These are phyloP conservation scores for Anisognathus igniventris DNA, from an alignment of 2,797 vertebrate species.

Conservation along the genomic window DNA sequence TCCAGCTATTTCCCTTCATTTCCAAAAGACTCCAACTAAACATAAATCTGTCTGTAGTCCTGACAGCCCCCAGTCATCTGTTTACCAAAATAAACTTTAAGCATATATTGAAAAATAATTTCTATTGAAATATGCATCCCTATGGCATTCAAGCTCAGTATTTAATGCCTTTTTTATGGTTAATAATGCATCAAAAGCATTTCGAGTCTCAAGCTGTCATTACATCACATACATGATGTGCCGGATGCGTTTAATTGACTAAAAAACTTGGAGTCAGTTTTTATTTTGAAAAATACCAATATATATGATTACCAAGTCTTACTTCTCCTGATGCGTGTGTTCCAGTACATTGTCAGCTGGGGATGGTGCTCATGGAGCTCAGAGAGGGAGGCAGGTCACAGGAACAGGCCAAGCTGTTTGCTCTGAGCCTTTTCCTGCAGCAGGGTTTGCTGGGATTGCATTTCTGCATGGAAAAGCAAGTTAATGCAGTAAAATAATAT, in stretches of 20 bases:
- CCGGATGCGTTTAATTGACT: conserved; percentile 69
- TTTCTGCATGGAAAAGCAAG: neutral
- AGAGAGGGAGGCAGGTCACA: neutral
- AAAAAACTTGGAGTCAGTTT: conserved; percentile 70
- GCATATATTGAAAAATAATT: conserved; percentile 79
- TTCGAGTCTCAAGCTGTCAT: conserved; percentile 72
- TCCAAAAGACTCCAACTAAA: conserved; percentile 64
- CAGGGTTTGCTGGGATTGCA: neutral
- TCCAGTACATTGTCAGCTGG: conserved; percentile 1
- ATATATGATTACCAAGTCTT: conserved; percentile 57
- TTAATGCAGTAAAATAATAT: neutral
- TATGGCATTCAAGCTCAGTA: conserved; percentile 70
- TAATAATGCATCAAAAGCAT: conserved; percentile 80
- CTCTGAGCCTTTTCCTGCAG: neutral
- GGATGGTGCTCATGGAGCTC: neutral
- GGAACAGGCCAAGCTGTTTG: conserved; percentile 2
- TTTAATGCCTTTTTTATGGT: conserved; percentile 80
- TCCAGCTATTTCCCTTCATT: conserved; percentile 65
- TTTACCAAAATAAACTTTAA: conserved; percentile 81
- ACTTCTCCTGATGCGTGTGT: conserved; percentile 33
- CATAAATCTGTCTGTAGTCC: conserved; percentile 72
- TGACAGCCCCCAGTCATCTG: conserved; percentile 76
- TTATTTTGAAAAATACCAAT: conserved; percentile 65
- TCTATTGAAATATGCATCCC: conserved; percentile 80
- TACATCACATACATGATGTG: conserved; percentile 72